Percentiles rank a stretch among this genome's conserved stretches.
Conservation (phyloP, 1,140 invertebrate species). For the Papilio polyxenes region DNA sequence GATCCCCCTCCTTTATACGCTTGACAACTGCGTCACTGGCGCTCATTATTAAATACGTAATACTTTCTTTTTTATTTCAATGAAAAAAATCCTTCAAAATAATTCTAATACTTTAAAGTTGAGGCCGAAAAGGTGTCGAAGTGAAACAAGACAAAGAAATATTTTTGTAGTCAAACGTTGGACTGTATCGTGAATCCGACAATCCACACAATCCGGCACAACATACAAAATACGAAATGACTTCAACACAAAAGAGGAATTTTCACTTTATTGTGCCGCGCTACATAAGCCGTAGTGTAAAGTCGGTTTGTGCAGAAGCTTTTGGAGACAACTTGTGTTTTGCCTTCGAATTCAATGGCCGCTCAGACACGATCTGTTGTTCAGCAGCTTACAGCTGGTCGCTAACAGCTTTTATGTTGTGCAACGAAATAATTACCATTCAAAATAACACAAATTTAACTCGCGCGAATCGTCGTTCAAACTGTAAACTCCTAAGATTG, state of each 20-base stretch:
- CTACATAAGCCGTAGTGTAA: constrained; percentile 32
- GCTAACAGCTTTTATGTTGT: neutral
- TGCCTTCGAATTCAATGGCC: constrained; percentile 25
- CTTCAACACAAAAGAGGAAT: constrained; percentile 31
- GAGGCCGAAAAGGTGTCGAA: neutral
- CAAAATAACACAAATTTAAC: neutral
- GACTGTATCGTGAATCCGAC: neutral
- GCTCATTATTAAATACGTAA: too few relatives aligned
- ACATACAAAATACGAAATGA: constrained; percentile 28
- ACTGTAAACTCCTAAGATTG: too few relatives aligned
- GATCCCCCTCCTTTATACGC: too few relatives aligned
- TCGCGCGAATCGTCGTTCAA: too few relatives aligned
- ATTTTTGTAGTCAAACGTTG: constrained; percentile 5
- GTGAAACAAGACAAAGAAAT: constrained; percentile 19
- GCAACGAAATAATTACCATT: constrained; percentile 13
- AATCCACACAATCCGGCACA: neutral
- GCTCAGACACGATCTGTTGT: constrained; percentile 9
- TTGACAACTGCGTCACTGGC: too few relatives aligned
- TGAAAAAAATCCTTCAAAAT: neutral
- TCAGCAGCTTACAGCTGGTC: neutral
- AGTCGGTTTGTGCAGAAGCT: constrained; percentile 31
- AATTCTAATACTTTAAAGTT: neutral
- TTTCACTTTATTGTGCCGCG: constrained; percentile 30
- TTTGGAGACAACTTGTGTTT: constrained; percentile 35
- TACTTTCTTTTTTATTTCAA: neutral